Evolutionary conservation across 2,797 vertebrate species (phyloP), one percentile per base, ranked within the genome.

Genomic region (Eulemur mongoz): DNA sequence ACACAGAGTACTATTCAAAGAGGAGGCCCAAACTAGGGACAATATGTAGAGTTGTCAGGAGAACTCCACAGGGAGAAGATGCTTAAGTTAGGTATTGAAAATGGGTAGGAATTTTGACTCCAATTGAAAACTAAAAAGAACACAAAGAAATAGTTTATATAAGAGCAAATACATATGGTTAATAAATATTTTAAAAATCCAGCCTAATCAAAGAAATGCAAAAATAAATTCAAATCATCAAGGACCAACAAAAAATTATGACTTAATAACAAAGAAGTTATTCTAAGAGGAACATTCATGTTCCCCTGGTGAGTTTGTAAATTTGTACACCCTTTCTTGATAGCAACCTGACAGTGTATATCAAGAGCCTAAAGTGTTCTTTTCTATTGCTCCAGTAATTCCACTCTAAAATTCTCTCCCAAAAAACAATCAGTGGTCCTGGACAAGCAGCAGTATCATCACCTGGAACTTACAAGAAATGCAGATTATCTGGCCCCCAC

Each of bases 201-300:
- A 81, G 15, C 65, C 69, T 70, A 45, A 89, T 70, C 30, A 95
- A 90, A 95, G 52, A 96, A 93, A 69, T 72, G 13, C 2, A 81
- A 54, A 96, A 85, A 32, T 52, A 35, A 82, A 87, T 32, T 73
- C 30, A 95, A 84, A 81, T 67, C 23, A 78, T 76, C 32, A 75
- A 82, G 35, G 18, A 65, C 22, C 43, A 82, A 59, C 18, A 11
- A 91, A 83, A 50, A 52, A 32, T 23, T 38, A 48, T 57, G 38
- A 94, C 52, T 76, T n/a, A 76, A 35, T 76, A 52, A 30, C 17
- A 84, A 4, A 65, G 40, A 85, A 35, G 45, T 43, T 81, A 27
- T 54, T 88, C 12, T 57, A 45, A 89, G 43, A 63, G 52, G 57
- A 43, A 25, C 9, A 27, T n/a, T 79, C 45, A 43, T 23, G 1